These are phyloP conservation scores for Brachyptera putata DNA, from an alignment of 2,888 invertebrate genomes.

Conservation along the genomic window DNA sequence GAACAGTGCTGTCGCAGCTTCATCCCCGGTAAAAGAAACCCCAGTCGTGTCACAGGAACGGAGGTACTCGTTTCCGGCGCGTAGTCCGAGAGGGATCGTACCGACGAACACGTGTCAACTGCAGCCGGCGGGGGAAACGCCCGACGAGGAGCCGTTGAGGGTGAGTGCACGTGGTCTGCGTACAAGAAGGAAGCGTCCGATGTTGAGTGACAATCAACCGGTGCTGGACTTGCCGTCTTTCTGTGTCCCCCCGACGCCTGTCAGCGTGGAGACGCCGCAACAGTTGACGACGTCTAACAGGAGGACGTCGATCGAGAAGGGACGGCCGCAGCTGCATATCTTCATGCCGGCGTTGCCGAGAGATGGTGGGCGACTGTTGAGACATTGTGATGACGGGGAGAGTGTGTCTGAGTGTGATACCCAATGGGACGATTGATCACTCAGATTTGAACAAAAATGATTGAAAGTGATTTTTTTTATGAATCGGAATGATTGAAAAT, in stretches of 20 bases:
- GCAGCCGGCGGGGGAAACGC: not conserved
- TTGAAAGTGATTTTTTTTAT: no score
- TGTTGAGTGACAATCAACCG: not conserved
- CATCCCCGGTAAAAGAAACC: not conserved
- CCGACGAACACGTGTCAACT: not conserved
- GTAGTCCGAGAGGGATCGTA: slow-evolving; percentile 28
- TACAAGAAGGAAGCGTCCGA: slow-evolving; percentile 11
- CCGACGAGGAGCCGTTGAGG: not conserved
- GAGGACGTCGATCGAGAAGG: not conserved
- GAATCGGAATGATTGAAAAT: no score
- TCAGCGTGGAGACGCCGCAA: not conserved
- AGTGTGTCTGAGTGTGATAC: slow-evolving; percentile 21
- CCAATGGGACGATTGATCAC: slow-evolving; percentile 18
- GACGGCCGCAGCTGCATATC: slow-evolving; percentile 60
- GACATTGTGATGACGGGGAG: slow-evolving; percentile 15
- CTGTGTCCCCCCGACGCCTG: not conserved
- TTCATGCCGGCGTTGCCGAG: slow-evolving; percentile 44
- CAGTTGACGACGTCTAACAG: not conserved
- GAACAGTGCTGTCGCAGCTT: not conserved
- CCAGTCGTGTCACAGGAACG: not conserved
- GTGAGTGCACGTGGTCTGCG: slow-evolving; percentile 9
- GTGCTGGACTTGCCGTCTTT: not conserved
- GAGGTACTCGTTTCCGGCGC: slow-evolving; percentile 1
- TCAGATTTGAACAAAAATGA: no score
- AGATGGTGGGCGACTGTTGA: not conserved